phyloP scores from a whole-genome alignment of 2,113 vertebrate species.

The Hiodon alosoides region DNA sequence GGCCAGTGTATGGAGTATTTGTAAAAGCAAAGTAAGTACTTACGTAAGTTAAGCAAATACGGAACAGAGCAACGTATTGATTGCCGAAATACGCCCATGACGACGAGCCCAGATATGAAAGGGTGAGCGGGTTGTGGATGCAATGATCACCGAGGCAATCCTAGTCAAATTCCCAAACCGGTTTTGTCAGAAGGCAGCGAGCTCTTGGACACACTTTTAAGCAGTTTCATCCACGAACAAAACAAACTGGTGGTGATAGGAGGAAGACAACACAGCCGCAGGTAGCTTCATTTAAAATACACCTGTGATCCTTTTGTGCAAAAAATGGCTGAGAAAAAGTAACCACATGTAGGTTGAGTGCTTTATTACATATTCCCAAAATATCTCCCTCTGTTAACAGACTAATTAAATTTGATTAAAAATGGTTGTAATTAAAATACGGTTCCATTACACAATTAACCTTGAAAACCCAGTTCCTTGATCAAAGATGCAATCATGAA shows the following conservation, averaged over 20 bases:
- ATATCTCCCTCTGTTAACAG: constrained; percentile 21
- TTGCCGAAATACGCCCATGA: not conserved
- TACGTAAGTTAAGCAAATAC: not conserved
- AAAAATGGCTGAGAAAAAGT: not conserved
- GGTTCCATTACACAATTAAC: constrained; percentile 12
- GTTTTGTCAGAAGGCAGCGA: no score
- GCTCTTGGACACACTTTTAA: no score
- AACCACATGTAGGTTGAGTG: constrained; percentile 13
- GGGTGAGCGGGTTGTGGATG: no score
- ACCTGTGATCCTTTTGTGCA: not conserved
- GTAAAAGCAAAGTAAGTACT: not conserved
- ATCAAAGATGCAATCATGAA: constrained; percentile 24
- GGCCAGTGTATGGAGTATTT: not conserved
- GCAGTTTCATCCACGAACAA: no score
- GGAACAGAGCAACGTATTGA: not conserved
- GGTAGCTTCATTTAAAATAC: not conserved
- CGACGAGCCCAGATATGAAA: no score
- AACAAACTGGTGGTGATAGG: no score
- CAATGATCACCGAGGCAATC: not conserved
- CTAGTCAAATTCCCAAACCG: no score
- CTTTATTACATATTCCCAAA: constrained; percentile 27
- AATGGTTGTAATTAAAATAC: constrained; percentile 23
- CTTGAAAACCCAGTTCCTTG: constrained; percentile 7
- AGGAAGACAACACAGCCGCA: not conserved
- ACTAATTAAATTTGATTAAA: constrained; percentile 27